These are phyloP conservation scores for Lycopodina hypogea DNA, from an alignment of 37 sponge, comb jelly and placozoan genomes.

Conservation along the genomic window DNA sequence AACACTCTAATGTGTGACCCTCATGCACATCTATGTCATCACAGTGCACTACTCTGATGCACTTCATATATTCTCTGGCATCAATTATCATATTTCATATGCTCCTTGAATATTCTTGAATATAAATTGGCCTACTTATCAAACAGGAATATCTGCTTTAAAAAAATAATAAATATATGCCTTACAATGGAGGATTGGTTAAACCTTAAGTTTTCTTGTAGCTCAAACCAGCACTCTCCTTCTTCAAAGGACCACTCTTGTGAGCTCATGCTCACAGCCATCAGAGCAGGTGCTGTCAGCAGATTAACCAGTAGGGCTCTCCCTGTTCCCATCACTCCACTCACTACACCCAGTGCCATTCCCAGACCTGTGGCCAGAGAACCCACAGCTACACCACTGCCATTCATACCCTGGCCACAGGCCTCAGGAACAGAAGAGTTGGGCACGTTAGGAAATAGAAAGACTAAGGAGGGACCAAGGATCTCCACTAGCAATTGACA, in stretches of 20 bases:
- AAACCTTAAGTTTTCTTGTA: not conserved
- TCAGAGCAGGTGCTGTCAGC: not conserved
- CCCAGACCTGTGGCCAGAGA: not conserved
- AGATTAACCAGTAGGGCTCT: not conserved
- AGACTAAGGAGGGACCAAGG: not conserved
- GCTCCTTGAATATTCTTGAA: too few relatives aligned
- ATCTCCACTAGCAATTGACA: not conserved
- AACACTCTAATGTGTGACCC: too few relatives aligned
- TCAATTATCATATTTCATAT: too few relatives aligned
- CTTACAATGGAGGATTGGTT: not conserved
- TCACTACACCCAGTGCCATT: not conserved
- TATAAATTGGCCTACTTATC: too few relatives aligned
- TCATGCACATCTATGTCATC: too few relatives aligned
- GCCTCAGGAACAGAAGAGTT: not conserved
- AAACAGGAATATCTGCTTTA: too few relatives aligned
- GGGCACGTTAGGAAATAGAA: not conserved
- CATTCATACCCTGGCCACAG: not conserved
- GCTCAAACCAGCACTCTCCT: constrained; percentile 12
- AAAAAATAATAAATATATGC: too few relatives aligned
- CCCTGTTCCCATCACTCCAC: not conserved
- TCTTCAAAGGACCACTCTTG: constrained; percentile 5
- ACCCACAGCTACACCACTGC: not conserved
- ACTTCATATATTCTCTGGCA: too few relatives aligned
- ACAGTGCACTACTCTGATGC: too few relatives aligned
- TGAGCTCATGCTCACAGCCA: not conserved